These are phyloP conservation scores for Cremastinae sp. DNA, from an alignment of 2,888 invertebrate species.

Conservation along the genomic window DNA sequence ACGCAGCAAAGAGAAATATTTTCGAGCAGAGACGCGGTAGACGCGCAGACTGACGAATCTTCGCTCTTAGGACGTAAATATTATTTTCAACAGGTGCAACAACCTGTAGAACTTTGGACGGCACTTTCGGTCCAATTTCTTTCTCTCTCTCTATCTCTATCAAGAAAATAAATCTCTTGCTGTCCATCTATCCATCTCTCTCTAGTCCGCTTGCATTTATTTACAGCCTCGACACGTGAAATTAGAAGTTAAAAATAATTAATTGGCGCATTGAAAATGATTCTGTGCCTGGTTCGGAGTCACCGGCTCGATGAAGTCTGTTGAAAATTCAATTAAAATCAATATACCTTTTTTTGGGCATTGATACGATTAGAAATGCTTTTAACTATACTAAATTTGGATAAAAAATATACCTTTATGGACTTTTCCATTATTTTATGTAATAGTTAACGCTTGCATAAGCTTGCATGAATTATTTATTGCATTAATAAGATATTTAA, in stretches of 20 bases:
- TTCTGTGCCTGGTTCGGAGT: too few relatives aligned
- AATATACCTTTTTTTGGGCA: too few relatives aligned
- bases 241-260: slow-evolving; percentile 41
- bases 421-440: too few relatives aligned
- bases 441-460: too few relatives aligned
- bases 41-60: slow-evolving; percentile 46
- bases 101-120: slow-evolving; percentile 44
- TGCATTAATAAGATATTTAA: too few relatives aligned
- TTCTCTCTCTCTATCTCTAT: background rate
- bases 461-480: too few relatives aligned
- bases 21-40: slow-evolving; percentile 31
- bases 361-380: too few relatives aligned
- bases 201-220: background rate
- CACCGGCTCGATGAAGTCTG: too few relatives aligned
- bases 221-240: background rate
- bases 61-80: slow-evolving; percentile 53
- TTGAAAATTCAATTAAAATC: too few relatives aligned
- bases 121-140: slow-evolving; percentile 18
- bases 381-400: too few relatives aligned
- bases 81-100: slow-evolving; percentile 55
- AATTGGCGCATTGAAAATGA: too few relatives aligned
- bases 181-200: background rate
- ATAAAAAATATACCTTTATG: too few relatives aligned
- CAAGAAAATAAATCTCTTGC: background rate
- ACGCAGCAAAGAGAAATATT: slow-evolving; percentile 29